These are phyloP conservation scores for Neodiprion pinetum DNA, from an alignment of 1,140 invertebrate species.

Conservation along the genomic window DNA sequence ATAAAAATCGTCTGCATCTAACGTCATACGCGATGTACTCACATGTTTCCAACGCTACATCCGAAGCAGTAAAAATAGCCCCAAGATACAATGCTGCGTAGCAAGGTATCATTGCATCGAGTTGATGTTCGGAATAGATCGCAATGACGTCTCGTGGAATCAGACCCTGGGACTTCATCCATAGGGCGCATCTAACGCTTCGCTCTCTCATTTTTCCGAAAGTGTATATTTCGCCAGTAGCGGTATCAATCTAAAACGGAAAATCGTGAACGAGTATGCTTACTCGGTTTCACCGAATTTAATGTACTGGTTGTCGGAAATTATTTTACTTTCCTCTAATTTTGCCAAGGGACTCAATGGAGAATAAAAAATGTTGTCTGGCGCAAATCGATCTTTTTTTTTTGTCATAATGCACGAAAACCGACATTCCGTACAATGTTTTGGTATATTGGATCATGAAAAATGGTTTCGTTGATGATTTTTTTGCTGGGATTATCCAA, in stretches of 20 bases:
- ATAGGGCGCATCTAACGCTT: slow-evolving; percentile 53
- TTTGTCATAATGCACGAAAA: not conserved
- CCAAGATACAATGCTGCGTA: slow-evolving; percentile 57
- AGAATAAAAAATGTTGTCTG: not conserved
- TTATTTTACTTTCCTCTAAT: not conserved
- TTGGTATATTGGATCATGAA: too few relatives aligned
- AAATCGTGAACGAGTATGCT: too few relatives aligned
- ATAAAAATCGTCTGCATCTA: not conserved
- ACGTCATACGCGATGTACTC: not conserved
- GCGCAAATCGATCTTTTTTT: not conserved
- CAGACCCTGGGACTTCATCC: slow-evolving; percentile 53
- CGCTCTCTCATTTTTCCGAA: slow-evolving; percentile 49
- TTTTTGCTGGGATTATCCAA: too few relatives aligned
- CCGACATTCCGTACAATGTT: not conserved
- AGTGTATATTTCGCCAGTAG: slow-evolving; percentile 55
- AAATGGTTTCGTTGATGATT: too few relatives aligned
- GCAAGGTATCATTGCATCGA: slow-evolving; percentile 57
- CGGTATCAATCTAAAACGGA: slow-evolving; percentile 55
- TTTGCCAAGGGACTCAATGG: not conserved
- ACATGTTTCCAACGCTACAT: slow-evolving; percentile 31
- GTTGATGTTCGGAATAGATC: slow-evolving; percentile 57
- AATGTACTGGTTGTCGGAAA: not conserved
- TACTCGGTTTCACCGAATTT: not conserved
- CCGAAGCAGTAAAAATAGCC: slow-evolving; percentile 36
- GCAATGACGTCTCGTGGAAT: slow-evolving; percentile 54